Evolutionary conservation across 2,797 vertebrate genomes (phyloP), one percentile per base, ranked within the genome.

Genomic region (Pelochelys cantorii): DNA sequence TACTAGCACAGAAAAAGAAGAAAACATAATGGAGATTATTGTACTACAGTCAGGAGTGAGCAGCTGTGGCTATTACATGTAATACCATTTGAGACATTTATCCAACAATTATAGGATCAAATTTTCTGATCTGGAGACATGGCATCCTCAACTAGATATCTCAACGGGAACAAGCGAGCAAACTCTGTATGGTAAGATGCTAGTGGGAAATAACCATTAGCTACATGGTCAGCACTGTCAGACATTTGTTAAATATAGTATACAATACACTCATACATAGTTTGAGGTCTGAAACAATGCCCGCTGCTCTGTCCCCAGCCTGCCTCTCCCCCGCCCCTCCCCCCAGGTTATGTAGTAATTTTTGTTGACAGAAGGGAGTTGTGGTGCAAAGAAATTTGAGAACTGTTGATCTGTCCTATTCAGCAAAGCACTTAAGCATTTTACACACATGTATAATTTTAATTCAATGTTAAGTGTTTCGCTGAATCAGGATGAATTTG

Each of bases 381-480:
- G 25, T 59, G 25, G 25, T 27, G 57, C 11, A 62, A 31, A 29
- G 59, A 62, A 62, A 27, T 62, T 31, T 62, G 59, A 62, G 59
- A 62, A 31, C 27, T 62, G 27, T 27, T 29, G 6, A 2, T 27
- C 42, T 15, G 8, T 77, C 74, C 42, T 52, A 52, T 52, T 48
- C 42, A 52, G 42, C 25, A 77, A 29, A 52, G 42, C 42, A 29
- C 23, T 15, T 77, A 52, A 15, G 34, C 18, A 34, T 2, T 11
- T 15, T 48, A 52, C 17, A 20, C 9, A 34, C 5, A 1, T 52
- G 25, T 10, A 48, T 48, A 48, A 29, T 27, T 71, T 68, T 77
- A 52, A 77, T 6, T 27, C 27, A 77, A 77, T 25, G 17, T 77
- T 77, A 92, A 94, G 60, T 84, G 84, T 89, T 95, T 91, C 94